Evolutionary conservation across 2,113 vertebrate species (phyloP).

Genomic region (Haemorhous mexicanus): DNA sequence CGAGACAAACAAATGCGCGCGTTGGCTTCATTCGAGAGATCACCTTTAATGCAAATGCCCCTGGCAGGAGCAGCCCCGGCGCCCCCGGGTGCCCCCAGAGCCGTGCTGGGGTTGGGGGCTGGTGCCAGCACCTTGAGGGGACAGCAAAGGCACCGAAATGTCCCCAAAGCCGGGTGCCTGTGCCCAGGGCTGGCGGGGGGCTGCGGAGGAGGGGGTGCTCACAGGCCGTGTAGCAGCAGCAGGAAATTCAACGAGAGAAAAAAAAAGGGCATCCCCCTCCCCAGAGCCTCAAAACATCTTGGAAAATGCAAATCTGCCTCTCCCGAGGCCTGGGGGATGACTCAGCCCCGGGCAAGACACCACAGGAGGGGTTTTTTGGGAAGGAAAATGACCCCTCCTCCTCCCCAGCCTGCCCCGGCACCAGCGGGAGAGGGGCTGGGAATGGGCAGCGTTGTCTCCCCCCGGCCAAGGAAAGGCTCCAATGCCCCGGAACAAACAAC

Average conservation of each 20-base stretch:
- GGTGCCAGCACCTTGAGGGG: constrained; percentile 26
- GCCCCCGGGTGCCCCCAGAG: not conserved
- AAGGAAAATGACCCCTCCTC: not conserved
- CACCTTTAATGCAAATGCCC: not conserved
- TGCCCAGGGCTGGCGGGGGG: not conserved
- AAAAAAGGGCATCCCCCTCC: not conserved
- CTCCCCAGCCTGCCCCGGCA: not conserved
- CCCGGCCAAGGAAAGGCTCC: not conserved
- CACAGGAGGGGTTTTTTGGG: not conserved
- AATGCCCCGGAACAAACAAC: not conserved
- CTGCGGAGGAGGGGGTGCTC: not conserved
- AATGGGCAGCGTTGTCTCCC: not conserved
- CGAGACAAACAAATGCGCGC: not conserved
- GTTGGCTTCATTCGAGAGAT: not conserved
- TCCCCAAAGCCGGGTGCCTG: not conserved
- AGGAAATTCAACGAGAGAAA: constrained; percentile 15
- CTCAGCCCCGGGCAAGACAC: not conserved
- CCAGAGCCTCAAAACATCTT: not conserved
- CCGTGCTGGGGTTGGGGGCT: accelerated
- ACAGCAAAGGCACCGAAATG: not conserved
- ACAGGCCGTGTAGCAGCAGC: constrained; percentile 67
- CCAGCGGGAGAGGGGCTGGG: not conserved
- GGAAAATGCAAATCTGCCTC: not conserved
- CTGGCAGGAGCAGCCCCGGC: not conserved
- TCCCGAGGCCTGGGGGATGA: not conserved